These are phyloP conservation scores for Ornithoptera priamus DNA, from an alignment of 2,888 invertebrate genomes.

Conservation along the genomic window DNA sequence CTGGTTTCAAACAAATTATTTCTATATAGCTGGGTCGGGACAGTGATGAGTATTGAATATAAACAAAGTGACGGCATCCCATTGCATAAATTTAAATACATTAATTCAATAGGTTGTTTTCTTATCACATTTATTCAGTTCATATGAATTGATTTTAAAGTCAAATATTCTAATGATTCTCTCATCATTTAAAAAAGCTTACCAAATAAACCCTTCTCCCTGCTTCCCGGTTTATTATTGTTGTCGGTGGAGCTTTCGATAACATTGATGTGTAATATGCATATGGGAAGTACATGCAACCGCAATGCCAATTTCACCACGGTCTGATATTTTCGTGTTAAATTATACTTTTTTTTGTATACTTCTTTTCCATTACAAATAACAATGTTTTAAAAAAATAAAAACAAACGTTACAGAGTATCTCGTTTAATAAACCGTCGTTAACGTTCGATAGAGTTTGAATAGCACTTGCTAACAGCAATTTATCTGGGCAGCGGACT, in stretches of 20 bases:
- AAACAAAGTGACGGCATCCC: background rate
- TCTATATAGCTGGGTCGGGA: background rate
- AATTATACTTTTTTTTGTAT: too few relatives aligned
- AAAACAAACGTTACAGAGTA: background rate
- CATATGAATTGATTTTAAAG: background rate
- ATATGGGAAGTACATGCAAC: too few relatives aligned
- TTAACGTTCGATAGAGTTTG: slow-evolving; percentile 2
- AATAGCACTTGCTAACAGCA: slow-evolving; percentile 1
- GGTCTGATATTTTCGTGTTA: too few relatives aligned
- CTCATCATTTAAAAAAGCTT: background rate
- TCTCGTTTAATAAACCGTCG: background rate
- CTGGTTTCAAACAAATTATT: background rate
- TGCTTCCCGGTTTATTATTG: too few relatives aligned
- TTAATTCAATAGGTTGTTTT: background rate
- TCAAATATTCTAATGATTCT: background rate
- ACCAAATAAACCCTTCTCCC: background rate
- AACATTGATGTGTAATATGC: too few relatives aligned
- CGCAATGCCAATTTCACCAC: too few relatives aligned
- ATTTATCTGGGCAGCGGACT: background rate
- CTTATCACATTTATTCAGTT: background rate
- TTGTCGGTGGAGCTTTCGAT: too few relatives aligned
- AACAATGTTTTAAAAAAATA: background rate
- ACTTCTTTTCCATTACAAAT: too few relatives aligned
- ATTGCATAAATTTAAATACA: background rate
- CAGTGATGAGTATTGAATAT: background rate